Conservation (phyloP, 2,113 vertebrate genomes). For the Dendropsophus ebraccatus region DNA sequence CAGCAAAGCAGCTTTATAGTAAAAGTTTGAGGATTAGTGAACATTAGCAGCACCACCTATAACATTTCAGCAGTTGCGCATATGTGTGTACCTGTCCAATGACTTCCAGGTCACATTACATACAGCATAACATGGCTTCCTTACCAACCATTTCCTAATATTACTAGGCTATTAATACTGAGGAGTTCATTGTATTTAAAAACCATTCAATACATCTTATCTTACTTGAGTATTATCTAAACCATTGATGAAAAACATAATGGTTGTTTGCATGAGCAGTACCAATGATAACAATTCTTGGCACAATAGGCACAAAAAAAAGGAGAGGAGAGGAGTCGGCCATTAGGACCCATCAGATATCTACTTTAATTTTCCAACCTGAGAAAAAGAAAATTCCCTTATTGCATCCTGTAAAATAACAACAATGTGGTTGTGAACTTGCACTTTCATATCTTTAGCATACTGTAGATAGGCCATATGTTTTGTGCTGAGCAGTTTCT, state of each 20-base stretch:
- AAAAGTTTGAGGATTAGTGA: background rate
- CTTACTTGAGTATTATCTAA: background rate
- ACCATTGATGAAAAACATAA: background rate
- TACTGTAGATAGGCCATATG: too few species aligned
- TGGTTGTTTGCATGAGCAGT: slow-evolving; percentile 21
- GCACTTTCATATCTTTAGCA: too few species aligned
- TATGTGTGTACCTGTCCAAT: slow-evolving; percentile 7
- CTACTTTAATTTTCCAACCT: too few species aligned
- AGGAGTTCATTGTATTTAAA: too few species aligned
- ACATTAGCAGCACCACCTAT: background rate
- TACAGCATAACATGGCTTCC: background rate
- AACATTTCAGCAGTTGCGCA: background rate
- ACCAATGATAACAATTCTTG: background rate
- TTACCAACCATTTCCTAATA: background rate
- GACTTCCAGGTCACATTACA: slow-evolving; percentile 20
- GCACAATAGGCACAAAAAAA: background rate
- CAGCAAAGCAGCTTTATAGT: background rate
- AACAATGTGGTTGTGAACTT: too few species aligned
- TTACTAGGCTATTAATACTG: background rate
- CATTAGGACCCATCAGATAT: background rate
- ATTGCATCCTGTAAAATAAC: too few species aligned
- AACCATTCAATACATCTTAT: background rate
- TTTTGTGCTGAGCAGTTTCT: too few species aligned
- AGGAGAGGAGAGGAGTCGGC: background rate
- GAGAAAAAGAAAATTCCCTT: too few species aligned